phyloP scores from a whole-genome alignment of 2,888 invertebrate genomes.

The Spicauda simplicius region DNA sequence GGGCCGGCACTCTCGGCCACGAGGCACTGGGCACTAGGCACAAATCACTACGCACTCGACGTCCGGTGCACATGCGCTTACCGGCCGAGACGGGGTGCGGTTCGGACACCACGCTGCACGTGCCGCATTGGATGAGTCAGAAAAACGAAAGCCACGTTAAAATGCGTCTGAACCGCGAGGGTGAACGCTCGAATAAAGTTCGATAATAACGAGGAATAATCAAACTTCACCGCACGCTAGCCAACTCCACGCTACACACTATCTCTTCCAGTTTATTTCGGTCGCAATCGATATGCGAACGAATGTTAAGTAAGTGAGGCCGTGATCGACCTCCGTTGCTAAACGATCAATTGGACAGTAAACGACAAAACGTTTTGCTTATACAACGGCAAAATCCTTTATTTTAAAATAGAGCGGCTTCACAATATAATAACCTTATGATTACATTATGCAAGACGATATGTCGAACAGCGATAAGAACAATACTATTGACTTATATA shows the following conservation, averaged over 20 bases:
- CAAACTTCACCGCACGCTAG: constrained; percentile 68
- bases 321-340: constrained; percentile 68
- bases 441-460: constrained; percentile 74
- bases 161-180: constrained; percentile 54
- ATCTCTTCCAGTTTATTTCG: constrained; percentile 82
- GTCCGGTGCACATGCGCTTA: constrained; percentile 53
- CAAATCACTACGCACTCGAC: constrained; percentile 22
- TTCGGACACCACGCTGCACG: constrained; percentile 73
- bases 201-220: constrained; percentile 50
- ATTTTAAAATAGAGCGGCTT: constrained; percentile 85
- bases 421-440: constrained; percentile 82
- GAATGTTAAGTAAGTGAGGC: constrained; percentile 69
- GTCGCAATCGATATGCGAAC: constrained; percentile 77
- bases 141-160: constrained; percentile 69
- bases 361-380: constrained; percentile 82
- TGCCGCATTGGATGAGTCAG: constrained; percentile 81
- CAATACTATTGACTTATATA: constrained; percentile 75
- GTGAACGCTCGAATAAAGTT: constrained; percentile 47
- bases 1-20: constrained; percentile 30
- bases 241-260: constrained; percentile 78
- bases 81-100: constrained; percentile 62
- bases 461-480: constrained; percentile 83
- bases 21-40: constrained; percentile 10
- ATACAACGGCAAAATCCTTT: constrained; percentile 84
- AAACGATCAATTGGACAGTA: constrained; percentile 76